phyloP scores from a whole-genome alignment of 2,888 invertebrate species.

The Erannis defoliaria region DNA sequence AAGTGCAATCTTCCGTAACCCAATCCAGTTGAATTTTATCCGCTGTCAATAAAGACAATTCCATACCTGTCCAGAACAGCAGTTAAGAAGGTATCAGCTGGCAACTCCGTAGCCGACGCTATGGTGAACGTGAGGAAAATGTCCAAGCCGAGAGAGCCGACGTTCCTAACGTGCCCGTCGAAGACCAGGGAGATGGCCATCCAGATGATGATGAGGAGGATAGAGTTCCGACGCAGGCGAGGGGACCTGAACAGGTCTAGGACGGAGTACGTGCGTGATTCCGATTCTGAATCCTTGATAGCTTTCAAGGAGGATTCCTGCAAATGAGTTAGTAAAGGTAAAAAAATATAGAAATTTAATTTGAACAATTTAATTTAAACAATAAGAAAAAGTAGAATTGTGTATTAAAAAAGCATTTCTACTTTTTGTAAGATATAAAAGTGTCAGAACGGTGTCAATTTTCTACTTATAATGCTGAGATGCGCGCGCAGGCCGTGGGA shows the following conservation, averaged over 20 bases:
- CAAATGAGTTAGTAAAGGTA: background rate
- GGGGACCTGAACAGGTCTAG: constrained; percentile 93
- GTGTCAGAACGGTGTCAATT: no score
- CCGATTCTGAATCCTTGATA: constrained; percentile 90
- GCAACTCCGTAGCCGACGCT: constrained; percentile 93
- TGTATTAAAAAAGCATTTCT: no score
- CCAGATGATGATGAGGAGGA: constrained; percentile 94
- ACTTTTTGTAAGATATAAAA: no score
- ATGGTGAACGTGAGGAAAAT: constrained; percentile 95
- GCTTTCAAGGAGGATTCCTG: constrained; percentile 89
- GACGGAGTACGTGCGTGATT: constrained; percentile 91
- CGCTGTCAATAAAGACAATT: background rate
- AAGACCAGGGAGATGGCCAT: constrained; percentile 96
- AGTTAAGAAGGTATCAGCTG: constrained; percentile 93
- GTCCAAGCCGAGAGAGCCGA: constrained; percentile 93
- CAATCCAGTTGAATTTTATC: no score
- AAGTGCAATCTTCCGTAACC: no score
- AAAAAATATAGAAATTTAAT: no score
- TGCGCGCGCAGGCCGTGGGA: no score
- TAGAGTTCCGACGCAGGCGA: constrained; percentile 90
- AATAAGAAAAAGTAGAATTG: background rate
- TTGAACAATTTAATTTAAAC: background rate
- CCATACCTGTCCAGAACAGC: constrained; percentile 88
- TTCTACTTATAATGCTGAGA: no score
- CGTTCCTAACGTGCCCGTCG: constrained; percentile 95